These are phyloP conservation scores for Synanceia verrucosa DNA, from an alignment of 2,797 vertebrate genomes.

Conservation along the genomic window DNA sequence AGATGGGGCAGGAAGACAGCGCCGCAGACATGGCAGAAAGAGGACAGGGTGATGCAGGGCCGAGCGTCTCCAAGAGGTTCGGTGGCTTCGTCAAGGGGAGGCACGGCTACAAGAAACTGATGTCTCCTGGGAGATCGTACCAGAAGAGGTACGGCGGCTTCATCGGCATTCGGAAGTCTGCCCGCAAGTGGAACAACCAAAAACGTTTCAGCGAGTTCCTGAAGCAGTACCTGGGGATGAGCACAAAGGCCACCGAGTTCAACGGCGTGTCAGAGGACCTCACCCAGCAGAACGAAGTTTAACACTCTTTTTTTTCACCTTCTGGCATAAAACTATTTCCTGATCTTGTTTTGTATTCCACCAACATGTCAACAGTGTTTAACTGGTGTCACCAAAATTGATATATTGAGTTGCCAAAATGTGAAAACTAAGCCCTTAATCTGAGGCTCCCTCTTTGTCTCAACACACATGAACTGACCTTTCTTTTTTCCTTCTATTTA, in stretches of 20 bases:
- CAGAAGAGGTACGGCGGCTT: slow-evolving; percentile 97
- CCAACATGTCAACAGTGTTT: slow-evolving; percentile 26
- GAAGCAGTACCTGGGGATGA: slow-evolving; percentile 96
- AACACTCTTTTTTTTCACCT: slow-evolving; percentile 48
- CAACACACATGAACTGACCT: background rate
- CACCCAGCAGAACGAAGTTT: slow-evolving; percentile 85
- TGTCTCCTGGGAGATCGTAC: slow-evolving; percentile 82
- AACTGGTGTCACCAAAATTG: slow-evolving; percentile 20
- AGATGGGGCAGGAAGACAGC: slow-evolving; percentile 53
- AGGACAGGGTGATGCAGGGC: slow-evolving; percentile 54
- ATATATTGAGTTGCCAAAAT: slow-evolving; percentile 23
- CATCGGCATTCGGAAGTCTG: slow-evolving; percentile 94
- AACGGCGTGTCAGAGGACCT: slow-evolving; percentile 84
- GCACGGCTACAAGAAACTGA: slow-evolving; percentile 81
- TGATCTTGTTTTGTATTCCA: slow-evolving; percentile 44
- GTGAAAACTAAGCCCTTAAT: background rate
- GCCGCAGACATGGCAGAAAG: slow-evolving; percentile 45
- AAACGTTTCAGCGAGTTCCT: slow-evolving; percentile 97
- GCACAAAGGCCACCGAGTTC: slow-evolving; percentile 87
- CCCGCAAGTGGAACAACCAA: slow-evolving; percentile 97
- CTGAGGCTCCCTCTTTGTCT: slow-evolving; percentile 3
- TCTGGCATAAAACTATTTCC: slow-evolving; percentile 31
- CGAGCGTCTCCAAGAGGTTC: slow-evolving; percentile 83
- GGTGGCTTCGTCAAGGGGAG: slow-evolving; percentile 84
- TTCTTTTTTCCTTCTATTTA: background rate